Base-by-base conservation (phyloP, 2,113 vertebrate species). In the Clupea harengus region DNA sequence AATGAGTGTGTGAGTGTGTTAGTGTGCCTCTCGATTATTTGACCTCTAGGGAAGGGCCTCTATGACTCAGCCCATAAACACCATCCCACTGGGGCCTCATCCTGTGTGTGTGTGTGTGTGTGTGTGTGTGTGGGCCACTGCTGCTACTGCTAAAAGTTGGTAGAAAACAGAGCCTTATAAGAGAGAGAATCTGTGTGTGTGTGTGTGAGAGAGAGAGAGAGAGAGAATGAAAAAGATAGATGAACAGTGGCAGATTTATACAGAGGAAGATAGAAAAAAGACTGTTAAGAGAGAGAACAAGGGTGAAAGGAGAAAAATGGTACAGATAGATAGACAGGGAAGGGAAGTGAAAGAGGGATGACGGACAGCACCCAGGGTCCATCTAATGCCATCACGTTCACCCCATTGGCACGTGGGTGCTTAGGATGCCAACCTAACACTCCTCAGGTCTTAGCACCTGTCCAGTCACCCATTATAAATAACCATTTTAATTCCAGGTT, bases 81-180 rank as follows among this genome's bases (percentile, higher is more conserved):
- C n/a, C 6, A 72, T 28, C 52, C n/a, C 64, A 64, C 57, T n/a
- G 64, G 64, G 64, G n/a, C 64, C 64, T 72, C 25, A n/a, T 28
- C 28, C 64, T 28, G 64, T 72, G 64, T 32, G 64, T 72, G n/a
- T 32, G 64, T 81, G 83, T 78, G 83, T 78, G 25, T 84, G 81
- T 75, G 80, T 75, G 83, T 17, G 20, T 75, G 67, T 86, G 85
- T 67, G 25, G 49, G 52, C 52, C 13, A 54, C 15, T 54, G 52
- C 17, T 54, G 52, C 15, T 54, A 54, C 52, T 4, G 15, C 52
- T 54, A 54, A 15, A 15, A 54, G 52, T 17, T 15, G 17, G 52
- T 54, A 15, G 52, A 18, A 54, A 54, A 54, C 6, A 49, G 52
- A 18, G 3, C 15, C 15, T 3, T 54, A 54, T 49, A n/a, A 28